These are phyloP conservation scores for Perithous albicinctus DNA, from an alignment of 2,888 invertebrate genomes.

Conservation along the genomic window DNA sequence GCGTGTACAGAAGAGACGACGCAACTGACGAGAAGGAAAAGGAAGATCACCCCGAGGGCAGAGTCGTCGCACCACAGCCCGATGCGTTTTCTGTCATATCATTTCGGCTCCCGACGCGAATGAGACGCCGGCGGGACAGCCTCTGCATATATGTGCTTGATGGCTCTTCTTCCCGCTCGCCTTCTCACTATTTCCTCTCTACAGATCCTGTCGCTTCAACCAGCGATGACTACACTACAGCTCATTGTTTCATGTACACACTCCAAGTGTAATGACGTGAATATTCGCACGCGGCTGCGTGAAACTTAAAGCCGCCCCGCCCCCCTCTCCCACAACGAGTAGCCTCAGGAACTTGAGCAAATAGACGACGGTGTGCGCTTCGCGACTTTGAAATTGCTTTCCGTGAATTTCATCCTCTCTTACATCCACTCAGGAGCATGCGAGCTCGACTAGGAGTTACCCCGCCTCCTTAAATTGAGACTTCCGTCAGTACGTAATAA, in stretches of 20 bases:
- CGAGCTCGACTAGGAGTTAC: not conserved
- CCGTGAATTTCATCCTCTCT: constrained; percentile 53
- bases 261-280: constrained; percentile 55
- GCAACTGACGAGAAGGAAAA: constrained; percentile 5
- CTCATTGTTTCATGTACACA: constrained; percentile 53
- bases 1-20: not conserved
- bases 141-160: not conserved
- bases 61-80: not conserved
- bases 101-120: not conserved
- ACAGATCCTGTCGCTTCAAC: constrained; percentile 23
- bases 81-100: constrained; percentile 25
- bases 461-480: constrained; percentile 10
- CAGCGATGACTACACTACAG: constrained; percentile 27
- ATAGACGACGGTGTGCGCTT: constrained; percentile 34
- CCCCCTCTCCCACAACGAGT: not conserved
- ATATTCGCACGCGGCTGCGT: constrained; percentile 53
- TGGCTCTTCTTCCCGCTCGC: constrained; percentile 8
- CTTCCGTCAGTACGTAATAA: not conserved
- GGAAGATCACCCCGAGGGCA: constrained; percentile 10
- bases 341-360: constrained; percentile 28
- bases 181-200: constrained; percentile 2
- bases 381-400: constrained; percentile 59
- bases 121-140: not conserved
- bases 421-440: constrained; percentile 1
- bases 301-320: constrained; percentile 44